Evolutionary conservation across 1,140 invertebrate species (phyloP).

Genomic region (Lordiphosa clarofinis): DNA sequence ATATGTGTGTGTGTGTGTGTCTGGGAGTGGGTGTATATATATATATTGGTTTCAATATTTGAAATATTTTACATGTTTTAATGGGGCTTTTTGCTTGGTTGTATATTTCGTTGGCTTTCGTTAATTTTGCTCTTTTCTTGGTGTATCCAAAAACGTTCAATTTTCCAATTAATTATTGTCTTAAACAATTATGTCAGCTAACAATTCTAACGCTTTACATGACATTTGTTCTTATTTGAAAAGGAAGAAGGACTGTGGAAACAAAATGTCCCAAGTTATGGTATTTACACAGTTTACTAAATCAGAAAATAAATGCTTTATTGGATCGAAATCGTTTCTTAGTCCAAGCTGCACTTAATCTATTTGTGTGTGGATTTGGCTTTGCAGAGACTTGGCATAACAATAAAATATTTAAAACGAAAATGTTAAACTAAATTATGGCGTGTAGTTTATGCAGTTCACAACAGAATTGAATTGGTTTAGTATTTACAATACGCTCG

Average conservation of each 20-base stretch:
- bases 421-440: slow-evolving; percentile 48
- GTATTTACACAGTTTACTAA: slow-evolving; percentile 55
- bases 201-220: slow-evolving; percentile 46
- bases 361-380: slow-evolving; percentile 60
- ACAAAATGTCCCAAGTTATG: slow-evolving; percentile 20
- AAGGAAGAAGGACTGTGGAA: slow-evolving; percentile 18
- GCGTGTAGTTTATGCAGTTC: slow-evolving; percentile 39
- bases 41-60: slow-evolving; percentile 28
- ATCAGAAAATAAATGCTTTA: slow-evolving; percentile 69
- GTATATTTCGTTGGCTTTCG: slow-evolving; percentile 56
- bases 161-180: slow-evolving; percentile 65
- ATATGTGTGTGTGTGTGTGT: slow-evolving; percentile 10
- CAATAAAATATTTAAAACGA: slow-evolving; percentile 37
- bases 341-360: slow-evolving; percentile 45
- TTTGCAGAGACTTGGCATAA: slow-evolving; percentile 61
- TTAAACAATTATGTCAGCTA: slow-evolving; percentile 67
- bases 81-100: slow-evolving; percentile 33
- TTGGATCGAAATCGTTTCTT: slow-evolving; percentile 47
- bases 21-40: slow-evolving; percentile 10
- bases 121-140: slow-evolving; percentile 30
- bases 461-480: slow-evolving; percentile 3
- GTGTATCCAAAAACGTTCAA: slow-evolving; percentile 14
- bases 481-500: slow-evolving; percentile 3
- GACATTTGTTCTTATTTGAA: slow-evolving; percentile 11
- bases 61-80: slow-evolving; percentile 42